A percentile compares a stretch with the other conserved stretches of the same genome.
phyloP scores from a whole-genome alignment of 2,113 vertebrate genomes.

The Pluvianellus socialis region DNA sequence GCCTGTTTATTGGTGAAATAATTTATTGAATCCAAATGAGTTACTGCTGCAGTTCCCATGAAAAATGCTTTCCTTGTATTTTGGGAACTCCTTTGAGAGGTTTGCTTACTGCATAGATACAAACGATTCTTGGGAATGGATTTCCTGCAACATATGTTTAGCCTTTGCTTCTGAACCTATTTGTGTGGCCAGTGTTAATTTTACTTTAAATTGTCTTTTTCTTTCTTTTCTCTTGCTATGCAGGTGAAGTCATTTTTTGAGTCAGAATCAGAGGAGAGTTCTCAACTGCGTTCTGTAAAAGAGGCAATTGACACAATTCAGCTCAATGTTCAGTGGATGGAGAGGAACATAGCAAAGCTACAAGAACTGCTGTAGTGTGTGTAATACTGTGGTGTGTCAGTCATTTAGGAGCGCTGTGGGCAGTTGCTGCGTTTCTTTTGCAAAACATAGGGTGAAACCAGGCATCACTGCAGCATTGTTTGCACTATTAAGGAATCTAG shows the following conservation, averaged over 20 bases:
- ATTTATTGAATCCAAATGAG: background rate
- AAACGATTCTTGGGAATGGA: background rate
- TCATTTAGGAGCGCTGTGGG: conserved; percentile 46
- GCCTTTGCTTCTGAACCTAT: background rate
- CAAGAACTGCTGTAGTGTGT: conserved; percentile 71
- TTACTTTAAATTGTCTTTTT: background rate
- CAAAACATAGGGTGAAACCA: conserved; percentile 53
- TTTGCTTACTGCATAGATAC: background rate
- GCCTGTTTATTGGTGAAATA: background rate
- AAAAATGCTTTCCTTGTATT: background rate
- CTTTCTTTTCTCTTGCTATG: background rate
- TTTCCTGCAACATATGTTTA: background rate
- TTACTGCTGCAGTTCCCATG: background rate
- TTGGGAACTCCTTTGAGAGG: background rate
- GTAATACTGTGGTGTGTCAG: background rate
- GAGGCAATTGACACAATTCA: conserved; percentile 89
- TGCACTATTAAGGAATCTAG: conserved; percentile 84
- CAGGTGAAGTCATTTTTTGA: conserved; percentile 91
- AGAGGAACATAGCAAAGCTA: conserved; percentile 80
- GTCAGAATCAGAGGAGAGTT: conserved; percentile 81
- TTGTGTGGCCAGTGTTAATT: background rate
- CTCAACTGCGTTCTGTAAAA: conserved; percentile 83
- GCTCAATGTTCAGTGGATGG: conserved; percentile 89
- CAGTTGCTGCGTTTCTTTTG: conserved; percentile 56
- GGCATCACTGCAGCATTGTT: conserved; percentile 70